Evolutionary conservation across 2,888 invertebrate species (phyloP), one percentile per base, ranked within the genome.

Genomic region (Drosophila pseudotakahashii): DNA sequence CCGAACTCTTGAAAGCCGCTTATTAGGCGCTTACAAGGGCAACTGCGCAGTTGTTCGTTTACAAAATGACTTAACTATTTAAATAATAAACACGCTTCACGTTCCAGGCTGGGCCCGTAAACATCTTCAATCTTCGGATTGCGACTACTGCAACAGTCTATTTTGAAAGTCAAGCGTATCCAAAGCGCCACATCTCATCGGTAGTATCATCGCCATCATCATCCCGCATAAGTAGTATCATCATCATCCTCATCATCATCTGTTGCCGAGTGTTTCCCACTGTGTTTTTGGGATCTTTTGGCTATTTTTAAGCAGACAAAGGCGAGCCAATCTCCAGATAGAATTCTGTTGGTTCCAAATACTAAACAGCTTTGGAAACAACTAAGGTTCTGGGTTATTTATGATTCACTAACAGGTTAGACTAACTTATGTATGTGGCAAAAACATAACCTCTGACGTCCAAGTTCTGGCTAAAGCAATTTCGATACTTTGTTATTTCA

Each of bases 391-490:
- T 60, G 55, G 50, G 67, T 64, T 19, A n/a, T 9, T 59, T 30
- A 37, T 84, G 84, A 84, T 67, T 84, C 84, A 84, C 47, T 23
- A 83, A 84, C 84, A 47, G 80, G 84, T 84, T 83, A 54, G 42
- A 9, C 9, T 4, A 37, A 48, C 34, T 11, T 19, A 42, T 36
- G 61, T 66, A 42, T 50, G 47, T 70, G 66, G 48, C 73, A 73
- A 71, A 73, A 68, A 72, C 75, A 75, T 71, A 70, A 51, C 13
- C 57, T 23, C 26, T 37, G 73, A 62, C 53, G 62, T 53, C 32
- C n/a, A 32, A 37, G 39, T 45, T 10, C 50, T 71, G 36, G 62
- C 63, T 63, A 60, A 53, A 73, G 26, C 45, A 42, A 44, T 54
- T 14, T 36, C 14, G 58, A 41, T 52, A 44, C 55, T 47, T 70